Base-by-base conservation (phyloP, 2,113 vertebrate genomes). In the Acanthochromis polyacanthus region DNA sequence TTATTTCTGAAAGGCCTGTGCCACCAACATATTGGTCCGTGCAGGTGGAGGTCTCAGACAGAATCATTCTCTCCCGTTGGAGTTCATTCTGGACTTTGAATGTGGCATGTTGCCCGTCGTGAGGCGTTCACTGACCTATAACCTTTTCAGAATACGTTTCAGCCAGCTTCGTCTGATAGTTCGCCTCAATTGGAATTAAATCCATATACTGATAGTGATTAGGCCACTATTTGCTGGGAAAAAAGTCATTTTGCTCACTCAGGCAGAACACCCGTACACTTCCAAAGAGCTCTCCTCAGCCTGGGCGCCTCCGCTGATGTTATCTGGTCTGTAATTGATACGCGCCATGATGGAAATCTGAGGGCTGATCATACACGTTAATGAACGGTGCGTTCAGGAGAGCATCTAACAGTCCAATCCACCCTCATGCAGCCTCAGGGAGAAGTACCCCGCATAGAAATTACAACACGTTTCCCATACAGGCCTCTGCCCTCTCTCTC, bases 281-380 rank as follows among this genome's bases (percentile, higher is more conserved):
- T 75, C 51, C 78, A 86, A 71, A 12, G 75, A 65, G 82, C 82
- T 62, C 30, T 88, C 48, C 62, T 28, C 74, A 57, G 78, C 58
- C 83, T 82, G 80, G 91, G 92, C 88, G 92, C 89, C 92, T 94
- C 28, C 16, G 65, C 52, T 84, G 93, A 94, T 93, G 86, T 45
- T 93, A 93, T 94, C 90, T 76, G 50, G 20, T 9, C 8, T 63
- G 77, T 81, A 86, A 83, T 68, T 84, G 78, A 88, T 76, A 67
- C 75, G 71, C 59, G 64, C 67, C 71, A 4, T 16, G 81, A 81
- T 82, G 71, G 50, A 10, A 75, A 84, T 84, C 75, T 60, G 32
- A 76, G 66, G 75, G 63, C 22, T 72, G 87, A 82, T 84, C 71
- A 16, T 30, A 65, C 77, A 59, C 60, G 71, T 82, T 88, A 59